Percentiles rank a stretch among this genome's conserved stretches.
phyloP scores from a whole-genome alignment of 2,113 vertebrate genomes.

The Perognathus longimembris region DNA sequence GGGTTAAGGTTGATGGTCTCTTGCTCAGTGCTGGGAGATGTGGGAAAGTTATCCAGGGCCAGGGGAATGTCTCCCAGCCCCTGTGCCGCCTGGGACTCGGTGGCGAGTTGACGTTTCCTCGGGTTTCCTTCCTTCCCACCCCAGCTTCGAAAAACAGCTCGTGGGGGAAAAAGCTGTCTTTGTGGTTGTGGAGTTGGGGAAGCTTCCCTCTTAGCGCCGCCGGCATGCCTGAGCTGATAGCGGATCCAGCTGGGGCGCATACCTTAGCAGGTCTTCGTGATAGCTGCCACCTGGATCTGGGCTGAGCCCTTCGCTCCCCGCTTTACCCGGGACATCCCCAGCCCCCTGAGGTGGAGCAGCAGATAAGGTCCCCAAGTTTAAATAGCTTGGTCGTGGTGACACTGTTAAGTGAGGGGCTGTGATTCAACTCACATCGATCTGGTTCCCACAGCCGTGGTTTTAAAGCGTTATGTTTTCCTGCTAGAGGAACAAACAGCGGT shows the following conservation, averaged over 20 bases:
- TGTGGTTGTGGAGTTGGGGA: background rate
- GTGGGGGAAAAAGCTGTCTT: background rate
- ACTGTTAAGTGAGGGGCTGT: conserved; percentile 5
- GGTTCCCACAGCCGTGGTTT: background rate
- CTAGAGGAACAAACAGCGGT: background rate
- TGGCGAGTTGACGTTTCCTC: background rate
- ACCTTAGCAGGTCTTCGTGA: background rate
- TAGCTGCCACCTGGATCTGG: background rate
- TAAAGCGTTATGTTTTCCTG: background rate
- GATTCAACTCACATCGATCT: background rate
- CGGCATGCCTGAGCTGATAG: background rate
- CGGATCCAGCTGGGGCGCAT: background rate
- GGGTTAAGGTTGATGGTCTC: background rate
- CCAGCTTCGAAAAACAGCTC: background rate
- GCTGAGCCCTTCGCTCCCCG: background rate
- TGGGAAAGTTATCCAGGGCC: conserved; percentile 54
- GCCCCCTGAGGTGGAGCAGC: background rate
- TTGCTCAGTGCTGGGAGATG: background rate
- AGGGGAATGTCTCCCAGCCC: background rate
- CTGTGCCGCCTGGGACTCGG: background rate
- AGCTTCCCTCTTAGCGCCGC: background rate
- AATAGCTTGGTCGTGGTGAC: background rate
- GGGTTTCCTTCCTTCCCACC: background rate
- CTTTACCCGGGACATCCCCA: background rate
- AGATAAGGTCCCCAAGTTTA: background rate